A percentile compares a stretch with the other conserved stretches of the same genome.
phyloP scores from a whole-genome alignment of 2,113 vertebrate species.

The Xenopus borealis region DNA sequence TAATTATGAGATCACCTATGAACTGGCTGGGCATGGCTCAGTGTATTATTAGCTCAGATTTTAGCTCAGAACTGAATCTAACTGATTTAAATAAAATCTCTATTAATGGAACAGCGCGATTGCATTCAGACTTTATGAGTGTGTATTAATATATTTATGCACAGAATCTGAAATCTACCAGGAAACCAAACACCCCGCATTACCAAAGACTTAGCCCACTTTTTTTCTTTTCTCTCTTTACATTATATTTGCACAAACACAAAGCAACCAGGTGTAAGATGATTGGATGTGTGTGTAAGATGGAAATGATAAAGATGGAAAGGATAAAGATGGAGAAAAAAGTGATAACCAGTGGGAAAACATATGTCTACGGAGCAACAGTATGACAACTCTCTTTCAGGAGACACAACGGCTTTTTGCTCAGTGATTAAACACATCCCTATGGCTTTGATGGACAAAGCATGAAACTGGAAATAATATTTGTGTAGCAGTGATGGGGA shows the following conservation, averaged over 20 bases:
- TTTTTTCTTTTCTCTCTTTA: not conserved
- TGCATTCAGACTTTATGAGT: not conserved
- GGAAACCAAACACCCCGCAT: not conserved
- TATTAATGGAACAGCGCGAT: too few species aligned
- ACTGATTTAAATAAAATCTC: too few species aligned
- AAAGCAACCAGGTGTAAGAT: constrained; percentile 26
- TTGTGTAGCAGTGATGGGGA: constrained; percentile 10
- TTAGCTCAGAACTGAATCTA: too few species aligned
- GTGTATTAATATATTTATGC: not conserved
- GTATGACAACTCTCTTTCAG: constrained; percentile 17
- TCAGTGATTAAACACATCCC: constrained; percentile 30
- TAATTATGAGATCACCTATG: too few species aligned
- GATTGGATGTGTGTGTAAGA: constrained; percentile 44
- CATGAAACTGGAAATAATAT: constrained; percentile 9
- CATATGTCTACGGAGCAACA: constrained; percentile 19
- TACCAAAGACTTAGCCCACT: constrained; percentile 12
- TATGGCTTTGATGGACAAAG: constrained; percentile 38
- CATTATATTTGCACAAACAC: constrained; percentile 37
- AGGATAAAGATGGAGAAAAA: constrained; percentile 27
- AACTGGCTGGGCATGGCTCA: too few species aligned
- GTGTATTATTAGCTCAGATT: too few species aligned
- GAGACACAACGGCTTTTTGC: constrained; percentile 35
- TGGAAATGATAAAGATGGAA: constrained; percentile 19
- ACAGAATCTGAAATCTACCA: not conserved
- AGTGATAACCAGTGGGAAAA: constrained; percentile 36